Evolutionary conservation across 2,113 vertebrate genomes (phyloP).

Genomic region (Ailuropoda melanoleuca): DNA sequence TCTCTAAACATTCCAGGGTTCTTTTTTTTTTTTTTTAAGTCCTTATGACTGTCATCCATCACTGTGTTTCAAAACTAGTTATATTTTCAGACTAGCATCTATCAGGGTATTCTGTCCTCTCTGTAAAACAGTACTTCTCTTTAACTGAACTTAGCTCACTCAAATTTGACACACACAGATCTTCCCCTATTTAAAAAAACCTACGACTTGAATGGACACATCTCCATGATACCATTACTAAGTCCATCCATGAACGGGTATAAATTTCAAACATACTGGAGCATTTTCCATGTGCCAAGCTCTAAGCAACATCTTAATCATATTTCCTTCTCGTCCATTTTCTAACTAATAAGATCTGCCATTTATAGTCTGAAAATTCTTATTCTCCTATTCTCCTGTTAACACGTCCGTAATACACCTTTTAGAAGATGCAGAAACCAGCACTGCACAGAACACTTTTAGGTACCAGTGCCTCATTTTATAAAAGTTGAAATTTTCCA

Average conservation of each 20-base stretch:
- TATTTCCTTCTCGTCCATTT: background rate
- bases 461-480: background rate
- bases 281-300: background rate
- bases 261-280: background rate
- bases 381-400: background rate
- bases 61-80: conserved; percentile 3
- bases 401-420: background rate
- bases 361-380: background rate
- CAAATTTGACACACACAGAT: background rate
- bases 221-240: background rate
- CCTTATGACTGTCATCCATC: background rate
- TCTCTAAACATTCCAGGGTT: background rate
- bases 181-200: background rate
- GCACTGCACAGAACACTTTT: background rate
- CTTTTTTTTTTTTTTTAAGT: background rate
- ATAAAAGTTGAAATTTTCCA: conserved; percentile 4
- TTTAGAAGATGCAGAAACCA: background rate
- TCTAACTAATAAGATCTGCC: conserved; percentile 11
- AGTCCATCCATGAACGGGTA: background rate
- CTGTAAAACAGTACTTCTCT: background rate
- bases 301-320: background rate
- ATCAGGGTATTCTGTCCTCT: background rate
- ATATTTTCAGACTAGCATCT: conserved; percentile 22
- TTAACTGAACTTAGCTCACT: background rate
- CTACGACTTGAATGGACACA: background rate